phyloP scores from a whole-genome alignment of 2,113 vertebrate species.

The Gnathonemus echidnorhynchus region DNA sequence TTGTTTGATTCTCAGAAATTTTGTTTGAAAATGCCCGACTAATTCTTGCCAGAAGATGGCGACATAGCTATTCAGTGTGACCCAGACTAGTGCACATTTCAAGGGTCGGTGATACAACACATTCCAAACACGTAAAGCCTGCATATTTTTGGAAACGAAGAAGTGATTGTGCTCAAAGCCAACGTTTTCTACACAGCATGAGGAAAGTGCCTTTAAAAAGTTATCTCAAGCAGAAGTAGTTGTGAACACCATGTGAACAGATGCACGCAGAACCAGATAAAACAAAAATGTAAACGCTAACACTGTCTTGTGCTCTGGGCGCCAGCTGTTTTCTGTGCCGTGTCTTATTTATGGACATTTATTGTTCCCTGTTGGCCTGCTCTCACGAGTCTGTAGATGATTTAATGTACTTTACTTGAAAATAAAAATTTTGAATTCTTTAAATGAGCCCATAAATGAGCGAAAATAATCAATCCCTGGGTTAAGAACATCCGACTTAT shows the following conservation, averaged over 20 bases:
- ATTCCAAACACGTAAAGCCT: background rate
- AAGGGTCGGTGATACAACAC: too few species aligned
- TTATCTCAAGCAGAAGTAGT: background rate
- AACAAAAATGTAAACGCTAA: background rate
- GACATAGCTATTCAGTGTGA: background rate
- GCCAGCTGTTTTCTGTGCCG: background rate
- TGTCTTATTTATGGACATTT: background rate
- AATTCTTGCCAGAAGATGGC: background rate
- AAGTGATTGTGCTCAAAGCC: background rate
- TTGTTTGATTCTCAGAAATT: background rate
- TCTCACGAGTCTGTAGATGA: background rate
- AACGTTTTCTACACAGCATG: background rate
- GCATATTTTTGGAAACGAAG: background rate
- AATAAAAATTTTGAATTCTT: background rate
- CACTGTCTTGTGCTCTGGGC: background rate
- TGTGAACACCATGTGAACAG: background rate
- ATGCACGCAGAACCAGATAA: background rate
- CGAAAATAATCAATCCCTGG: background rate
- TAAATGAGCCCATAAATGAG: background rate
- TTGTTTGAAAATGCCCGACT: background rate
- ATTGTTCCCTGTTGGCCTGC: background rate
- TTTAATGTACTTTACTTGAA: background rate
- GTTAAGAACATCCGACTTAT: background rate
- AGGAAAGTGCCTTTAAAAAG: background rate
- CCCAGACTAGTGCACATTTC: background rate